Percentiles rank a stretch among this genome's conserved stretches.
These are phyloP conservation scores for Oligia fasciuncula DNA, from an alignment of 2,888 invertebrate species.

Conservation along the genomic window DNA sequence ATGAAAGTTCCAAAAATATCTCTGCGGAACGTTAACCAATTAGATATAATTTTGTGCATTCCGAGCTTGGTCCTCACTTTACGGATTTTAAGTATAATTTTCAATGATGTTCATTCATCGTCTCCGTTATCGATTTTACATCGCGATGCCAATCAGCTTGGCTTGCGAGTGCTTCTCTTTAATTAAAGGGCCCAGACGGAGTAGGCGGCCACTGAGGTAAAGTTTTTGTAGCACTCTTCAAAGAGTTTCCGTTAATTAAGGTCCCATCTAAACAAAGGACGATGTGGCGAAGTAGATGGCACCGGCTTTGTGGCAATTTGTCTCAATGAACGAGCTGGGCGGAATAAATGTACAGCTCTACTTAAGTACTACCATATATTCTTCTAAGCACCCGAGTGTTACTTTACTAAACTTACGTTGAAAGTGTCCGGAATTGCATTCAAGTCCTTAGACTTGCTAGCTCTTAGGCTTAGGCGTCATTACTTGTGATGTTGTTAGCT, in stretches of 20 bases:
- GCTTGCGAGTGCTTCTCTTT: slow-evolving; percentile 68
- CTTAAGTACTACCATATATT: slow-evolving; percentile 64
- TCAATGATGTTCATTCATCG: slow-evolving; percentile 45
- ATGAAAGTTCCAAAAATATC: slow-evolving; percentile 37
- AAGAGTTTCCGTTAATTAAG: slow-evolving; percentile 77
- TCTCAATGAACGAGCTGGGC: slow-evolving; percentile 66
- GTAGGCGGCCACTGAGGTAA: slow-evolving; percentile 58
- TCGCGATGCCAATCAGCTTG: slow-evolving; percentile 61
- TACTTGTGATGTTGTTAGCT: slow-evolving; percentile 19
- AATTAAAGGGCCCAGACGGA: slow-evolving; percentile 70
- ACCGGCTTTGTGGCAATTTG: slow-evolving; percentile 63
- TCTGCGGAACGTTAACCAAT: slow-evolving; percentile 36
- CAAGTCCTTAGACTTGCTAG: slow-evolving; percentile 3
- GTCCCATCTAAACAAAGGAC: slow-evolving; percentile 74
- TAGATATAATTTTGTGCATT: slow-evolving; percentile 45
- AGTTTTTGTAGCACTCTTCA: slow-evolving; percentile 75
- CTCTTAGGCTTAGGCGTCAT: slow-evolving; percentile 6
- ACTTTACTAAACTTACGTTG: slow-evolving; percentile 48
- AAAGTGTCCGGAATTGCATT: slow-evolving; percentile 46
- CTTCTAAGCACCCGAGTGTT: slow-evolving; percentile 54
- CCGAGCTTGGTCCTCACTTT: slow-evolving; percentile 40
- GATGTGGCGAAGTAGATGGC: slow-evolving; percentile 59
- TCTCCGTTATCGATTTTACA: slow-evolving; percentile 64
- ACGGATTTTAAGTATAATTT: slow-evolving; percentile 47
- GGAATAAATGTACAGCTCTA: slow-evolving; percentile 60